Evolutionary conservation across 2,113 vertebrate species (phyloP), one percentile per base, ranked within the genome.

Genomic region (Scartelaos histophorus): DNA sequence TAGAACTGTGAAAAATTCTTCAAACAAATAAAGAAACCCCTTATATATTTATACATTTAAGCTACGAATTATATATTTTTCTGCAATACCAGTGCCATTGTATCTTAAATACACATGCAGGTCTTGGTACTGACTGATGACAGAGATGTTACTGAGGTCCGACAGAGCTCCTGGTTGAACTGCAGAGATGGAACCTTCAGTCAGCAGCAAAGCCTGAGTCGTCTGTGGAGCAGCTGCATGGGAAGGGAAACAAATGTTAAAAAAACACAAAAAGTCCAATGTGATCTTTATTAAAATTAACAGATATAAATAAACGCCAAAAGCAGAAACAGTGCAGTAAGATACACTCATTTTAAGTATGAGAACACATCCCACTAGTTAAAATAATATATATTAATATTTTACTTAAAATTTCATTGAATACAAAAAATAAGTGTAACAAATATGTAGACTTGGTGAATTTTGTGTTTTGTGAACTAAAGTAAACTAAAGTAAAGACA

Each of bases 181-280:
- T 0, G 84, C 68, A 79, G 88, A 74, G 75, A 94, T 92, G 68
- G 79, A 85, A 47, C 95, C 92, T 4, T 94, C 92, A 0, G 91
- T 95, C 17, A 94, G 73, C 66, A 95, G 85, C 61, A 94, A 80
- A 66, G 89, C 87, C 66, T 90, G 92, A 7, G 90, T 93, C 13
- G 87, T 91, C 66, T 79, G 80, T 11, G 94, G 90, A 87, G 77
- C 90, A 12, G 71, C 86, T 90, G 76, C 9, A 46, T 2, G 46
- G n/a, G 25, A 12, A 66, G 5, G 13, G 3, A 47, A 46, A 15
- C 11, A 13, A 5, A 19, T 13, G 25, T 45, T 19, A 38, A 62
- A 54, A n/a, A n/a, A 54, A n/a, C 1, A 47, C 12, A 47, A n/a
- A n/a, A n/a, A 47, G 46, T 9, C 46, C 46, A 47, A 5, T 47